Conservation (phyloP, 1,140 invertebrate species). For the Thaumetopoea pityocampa region DNA sequence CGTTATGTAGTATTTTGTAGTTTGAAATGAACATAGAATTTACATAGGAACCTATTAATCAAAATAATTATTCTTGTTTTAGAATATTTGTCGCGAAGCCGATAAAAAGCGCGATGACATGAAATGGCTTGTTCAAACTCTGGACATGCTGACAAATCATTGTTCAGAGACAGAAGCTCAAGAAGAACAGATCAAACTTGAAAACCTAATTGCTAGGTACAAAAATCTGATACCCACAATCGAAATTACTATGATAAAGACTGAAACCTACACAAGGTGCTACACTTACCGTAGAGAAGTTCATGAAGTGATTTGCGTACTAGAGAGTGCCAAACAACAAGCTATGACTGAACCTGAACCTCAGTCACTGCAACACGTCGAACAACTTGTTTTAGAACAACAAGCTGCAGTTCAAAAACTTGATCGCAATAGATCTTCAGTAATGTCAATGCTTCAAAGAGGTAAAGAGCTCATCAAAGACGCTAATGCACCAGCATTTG, state of each 20-base stretch:
- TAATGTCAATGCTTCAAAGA: conserved; percentile 92
- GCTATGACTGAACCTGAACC: conserved; percentile 80
- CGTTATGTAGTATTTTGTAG: no score
- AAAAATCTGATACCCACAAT: conserved; percentile 94
- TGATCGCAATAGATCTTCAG: conserved; percentile 89
- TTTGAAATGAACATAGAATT: no score
- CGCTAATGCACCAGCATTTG: conserved; percentile 89
- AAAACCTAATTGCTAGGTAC: conserved; percentile 89
- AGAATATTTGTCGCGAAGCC: conserved; percentile 93
- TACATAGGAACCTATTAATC: neutral
- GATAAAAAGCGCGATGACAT: conserved; percentile 93
- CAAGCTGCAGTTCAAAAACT: conserved; percentile 88
- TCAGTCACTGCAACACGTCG: conserved; percentile 85
- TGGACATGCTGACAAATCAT: conserved; percentile 90
- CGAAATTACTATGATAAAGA: conserved; percentile 93
- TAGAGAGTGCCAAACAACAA: conserved; percentile 85
- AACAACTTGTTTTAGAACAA: conserved; percentile 85
- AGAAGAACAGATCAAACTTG: conserved; percentile 87
- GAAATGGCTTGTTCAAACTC: conserved; percentile 94
- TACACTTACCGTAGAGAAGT: conserved; percentile 94
- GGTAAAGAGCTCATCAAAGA: conserved; percentile 93
- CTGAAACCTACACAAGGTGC: conserved; percentile 93
- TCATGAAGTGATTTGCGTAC: conserved; percentile 86
- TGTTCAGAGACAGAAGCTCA: conserved; percentile 86
- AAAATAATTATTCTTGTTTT: conserved; percentile 18